A percentile compares a stretch with the other conserved stretches of the same genome.
These are phyloP conservation scores for Cotesia chilonis DNA, from an alignment of 1,140 invertebrate species.

Conservation along the genomic window DNA sequence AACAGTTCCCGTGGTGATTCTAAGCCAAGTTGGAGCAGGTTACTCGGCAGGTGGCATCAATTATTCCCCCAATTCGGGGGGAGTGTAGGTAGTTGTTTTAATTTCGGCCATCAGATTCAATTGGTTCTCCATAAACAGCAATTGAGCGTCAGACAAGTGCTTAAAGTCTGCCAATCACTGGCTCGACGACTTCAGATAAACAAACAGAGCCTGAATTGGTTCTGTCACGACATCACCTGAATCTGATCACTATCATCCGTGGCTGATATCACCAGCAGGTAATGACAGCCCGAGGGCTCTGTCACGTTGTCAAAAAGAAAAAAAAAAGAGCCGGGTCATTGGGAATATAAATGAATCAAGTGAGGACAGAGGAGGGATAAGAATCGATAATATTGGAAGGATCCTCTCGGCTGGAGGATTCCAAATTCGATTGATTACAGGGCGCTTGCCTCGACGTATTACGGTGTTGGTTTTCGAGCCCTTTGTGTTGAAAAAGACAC, in stretches of 20 bases:
- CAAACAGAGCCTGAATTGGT: constrained; percentile 55
- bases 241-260: too few relatives aligned
- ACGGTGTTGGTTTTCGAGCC: constrained; percentile 68
- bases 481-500: constrained; percentile 68
- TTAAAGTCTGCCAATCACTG: neutral
- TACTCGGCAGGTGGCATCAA: constrained; percentile 65
- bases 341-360: too few relatives aligned
- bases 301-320: too few relatives aligned
- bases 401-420: constrained; percentile 29
- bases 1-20: constrained; percentile 14
- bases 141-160: too few relatives aligned
- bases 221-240: constrained; percentile 36
- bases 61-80: constrained; percentile 46
- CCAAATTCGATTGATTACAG: constrained; percentile 59
- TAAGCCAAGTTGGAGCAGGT: constrained; percentile 46
- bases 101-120: neutral
- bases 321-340: too few relatives aligned
- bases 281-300: too few relatives aligned
- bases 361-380: too few relatives aligned
- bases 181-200: neutral
- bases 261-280: too few relatives aligned
- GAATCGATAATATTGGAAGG: constrained; percentile 21
- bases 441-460: constrained; percentile 63
- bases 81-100: neutral
- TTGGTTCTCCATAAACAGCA: neutral